Evolutionary conservation across 2,797 vertebrate genomes (phyloP).

Genomic region (Gouania willdenowi): DNA sequence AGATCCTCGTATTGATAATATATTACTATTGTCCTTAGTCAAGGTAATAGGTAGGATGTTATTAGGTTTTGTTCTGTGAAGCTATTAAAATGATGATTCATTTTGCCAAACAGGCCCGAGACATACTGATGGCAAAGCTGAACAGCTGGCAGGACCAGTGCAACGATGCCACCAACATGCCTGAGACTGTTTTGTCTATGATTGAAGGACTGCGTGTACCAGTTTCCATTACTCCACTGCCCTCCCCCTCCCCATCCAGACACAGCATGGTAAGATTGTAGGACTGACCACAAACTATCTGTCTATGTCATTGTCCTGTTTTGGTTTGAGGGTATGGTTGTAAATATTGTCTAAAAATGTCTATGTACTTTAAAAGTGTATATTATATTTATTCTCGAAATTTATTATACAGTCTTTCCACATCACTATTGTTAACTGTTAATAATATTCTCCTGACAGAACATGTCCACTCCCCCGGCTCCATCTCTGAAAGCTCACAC

Average conservation of each 20-base stretch:
- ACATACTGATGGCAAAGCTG: conserved; percentile 85
- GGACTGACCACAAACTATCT: too few relatives aligned
- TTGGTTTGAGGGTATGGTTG: too few relatives aligned
- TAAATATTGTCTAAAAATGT: too few relatives aligned
- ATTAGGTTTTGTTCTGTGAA: too few relatives aligned
- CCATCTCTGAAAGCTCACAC: conserved; percentile 74
- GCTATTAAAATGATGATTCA: too few relatives aligned
- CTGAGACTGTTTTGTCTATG: conserved; percentile 82
- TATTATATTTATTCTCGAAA: too few relatives aligned
- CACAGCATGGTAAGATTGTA: conserved; percentile 75
- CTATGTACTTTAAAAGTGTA: too few relatives aligned
- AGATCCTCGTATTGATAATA: too few relatives aligned
- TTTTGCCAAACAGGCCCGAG: conserved; percentile 62
- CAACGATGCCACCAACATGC: conserved; percentile 85
- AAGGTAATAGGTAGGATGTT: too few relatives aligned
- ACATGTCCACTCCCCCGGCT: conserved; percentile 56
- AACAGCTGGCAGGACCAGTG: conserved; percentile 92
- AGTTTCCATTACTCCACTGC: conserved; percentile 82
- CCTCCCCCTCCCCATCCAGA: conserved; percentile 83
- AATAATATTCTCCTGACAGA: conserved; percentile 46
- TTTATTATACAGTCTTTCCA: too few relatives aligned
- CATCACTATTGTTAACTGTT: not conserved
- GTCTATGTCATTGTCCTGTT: too few relatives aligned
- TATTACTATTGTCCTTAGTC: too few relatives aligned
- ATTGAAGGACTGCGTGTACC: conserved; percentile 85